A percentile compares a stretch with the other conserved stretches of the same genome.
Conservation (phyloP, 2,113 vertebrate species). For the Uropsilus gracilis region DNA sequence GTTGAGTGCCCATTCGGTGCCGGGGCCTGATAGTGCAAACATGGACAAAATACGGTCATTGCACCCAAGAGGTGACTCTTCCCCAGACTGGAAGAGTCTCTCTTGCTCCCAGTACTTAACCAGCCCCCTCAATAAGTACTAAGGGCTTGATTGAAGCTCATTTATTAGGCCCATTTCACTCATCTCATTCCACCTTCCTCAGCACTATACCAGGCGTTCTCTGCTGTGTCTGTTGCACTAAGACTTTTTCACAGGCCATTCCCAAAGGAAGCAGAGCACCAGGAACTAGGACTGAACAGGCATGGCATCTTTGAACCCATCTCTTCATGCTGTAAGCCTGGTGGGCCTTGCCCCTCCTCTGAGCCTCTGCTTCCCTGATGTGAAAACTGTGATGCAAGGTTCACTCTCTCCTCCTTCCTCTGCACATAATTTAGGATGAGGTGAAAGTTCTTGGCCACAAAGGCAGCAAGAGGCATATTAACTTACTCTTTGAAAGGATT, state of each 20-base stretch:
- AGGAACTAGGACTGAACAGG: not conserved
- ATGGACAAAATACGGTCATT: not conserved
- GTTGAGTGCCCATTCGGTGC: not conserved
- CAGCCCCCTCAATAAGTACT: not conserved
- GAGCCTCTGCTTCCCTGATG: not conserved
- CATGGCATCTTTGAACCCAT: no score
- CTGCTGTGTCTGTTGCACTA: not conserved
- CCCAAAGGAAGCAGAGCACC: not conserved
- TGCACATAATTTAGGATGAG: not conserved
- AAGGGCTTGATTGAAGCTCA: not conserved
- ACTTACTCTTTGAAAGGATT: not conserved
- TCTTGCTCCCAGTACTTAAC: not conserved
- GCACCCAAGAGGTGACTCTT: not conserved
- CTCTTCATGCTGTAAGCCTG: not conserved
- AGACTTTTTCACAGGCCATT: not conserved
- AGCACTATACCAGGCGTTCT: not conserved
- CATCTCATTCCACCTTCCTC: not conserved
- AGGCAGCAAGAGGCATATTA: not conserved
- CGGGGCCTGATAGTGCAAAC: not conserved
- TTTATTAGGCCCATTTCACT: not conserved
- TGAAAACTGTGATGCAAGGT: not conserved
- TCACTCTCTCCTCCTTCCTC: not conserved
- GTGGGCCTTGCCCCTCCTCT: no score
- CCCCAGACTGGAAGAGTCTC: not conserved
- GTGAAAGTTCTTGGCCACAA: not conserved